Percentiles rank a stretch among this genome's conserved stretches.
phyloP scores from a whole-genome alignment of 1,140 invertebrate species.

The Drosophila tsacasi region DNA sequence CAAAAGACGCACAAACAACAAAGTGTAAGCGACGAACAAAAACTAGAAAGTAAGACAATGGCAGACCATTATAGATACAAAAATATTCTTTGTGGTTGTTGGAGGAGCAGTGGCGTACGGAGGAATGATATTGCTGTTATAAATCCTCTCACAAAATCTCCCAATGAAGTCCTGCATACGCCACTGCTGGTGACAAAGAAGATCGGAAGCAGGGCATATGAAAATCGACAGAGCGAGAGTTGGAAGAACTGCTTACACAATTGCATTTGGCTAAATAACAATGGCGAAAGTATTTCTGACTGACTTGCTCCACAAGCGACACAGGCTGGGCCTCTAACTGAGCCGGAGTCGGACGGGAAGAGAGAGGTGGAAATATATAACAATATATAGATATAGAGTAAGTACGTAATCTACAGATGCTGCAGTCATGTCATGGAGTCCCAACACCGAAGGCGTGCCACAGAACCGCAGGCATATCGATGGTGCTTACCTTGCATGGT shows the following conservation, averaged over 20 bases:
- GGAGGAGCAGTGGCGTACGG: slow-evolving; percentile 6
- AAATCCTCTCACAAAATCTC: background rate
- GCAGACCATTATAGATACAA: slow-evolving; percentile 14
- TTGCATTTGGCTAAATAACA: slow-evolving; percentile 85
- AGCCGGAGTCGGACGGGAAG: slow-evolving; percentile 29
- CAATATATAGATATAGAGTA: slow-evolving; percentile 40
- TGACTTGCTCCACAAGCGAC: slow-evolving; percentile 79
- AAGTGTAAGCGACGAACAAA: slow-evolving; percentile 25
- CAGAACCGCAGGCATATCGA: background rate
- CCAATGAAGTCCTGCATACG: slow-evolving; percentile 7
- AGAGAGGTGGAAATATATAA: slow-evolving; percentile 45
- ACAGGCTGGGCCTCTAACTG: slow-evolving; percentile 57
- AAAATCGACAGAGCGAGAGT: slow-evolving; percentile 34
- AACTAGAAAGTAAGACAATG: slow-evolving; percentile 22
- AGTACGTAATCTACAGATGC: slow-evolving; percentile 35
- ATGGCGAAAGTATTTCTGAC: slow-evolving; percentile 80
- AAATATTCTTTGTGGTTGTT: slow-evolving; percentile 11
- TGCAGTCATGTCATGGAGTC: slow-evolving; percentile 12
- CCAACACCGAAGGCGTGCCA: slow-evolving; percentile 15
- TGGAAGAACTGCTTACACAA: slow-evolving; percentile 80
- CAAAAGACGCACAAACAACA: slow-evolving; percentile 23
- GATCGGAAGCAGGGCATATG: slow-evolving; percentile 17
- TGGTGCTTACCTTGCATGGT: slow-evolving; percentile 90
- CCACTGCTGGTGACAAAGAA: slow-evolving; percentile 22
- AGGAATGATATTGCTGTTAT: background rate